phyloP scores from a whole-genome alignment of 37 sponge, comb jelly and placozoan species.

The Mnemiopsis leidyi region DNA sequence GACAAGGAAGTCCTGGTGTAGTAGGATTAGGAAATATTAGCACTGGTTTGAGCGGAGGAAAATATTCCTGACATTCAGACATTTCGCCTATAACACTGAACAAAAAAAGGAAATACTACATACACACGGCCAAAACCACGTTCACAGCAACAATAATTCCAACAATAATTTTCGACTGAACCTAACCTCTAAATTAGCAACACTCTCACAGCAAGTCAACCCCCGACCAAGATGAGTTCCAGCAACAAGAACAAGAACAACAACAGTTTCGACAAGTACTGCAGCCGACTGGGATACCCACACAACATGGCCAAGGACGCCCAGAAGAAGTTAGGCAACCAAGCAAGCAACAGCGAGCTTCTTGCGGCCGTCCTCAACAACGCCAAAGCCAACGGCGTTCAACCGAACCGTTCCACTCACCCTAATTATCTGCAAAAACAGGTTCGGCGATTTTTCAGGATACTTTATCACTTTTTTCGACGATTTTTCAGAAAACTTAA shows the following conservation, averaged over 20 bases:
- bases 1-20: no score
- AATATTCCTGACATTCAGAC: no score
- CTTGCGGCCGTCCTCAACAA: constrained; percentile 40
- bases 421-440: constrained; percentile 46
- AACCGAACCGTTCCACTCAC: constrained; percentile 46
- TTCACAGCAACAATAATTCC: no score
- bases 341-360: constrained; percentile 13
- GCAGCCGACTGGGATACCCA: constrained; percentile 37
- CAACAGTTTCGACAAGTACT: constrained; percentile 59
- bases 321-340: neutral
- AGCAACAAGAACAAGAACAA: neutral
- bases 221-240: neutral
- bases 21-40: no score
- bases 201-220: no score
- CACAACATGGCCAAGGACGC: constrained; percentile 17
- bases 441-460: no score
- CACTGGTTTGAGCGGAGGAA: no score
- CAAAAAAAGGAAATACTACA: no score
- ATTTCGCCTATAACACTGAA: no score
- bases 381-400: constrained; percentile 30
- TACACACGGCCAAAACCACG: no score
- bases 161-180: no score
- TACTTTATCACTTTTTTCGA: neutral
- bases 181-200: no score
- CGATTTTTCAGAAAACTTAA: neutral